Conservation (phyloP, 1,140 invertebrate species). For the Panagrolaimus sp. region DNA sequence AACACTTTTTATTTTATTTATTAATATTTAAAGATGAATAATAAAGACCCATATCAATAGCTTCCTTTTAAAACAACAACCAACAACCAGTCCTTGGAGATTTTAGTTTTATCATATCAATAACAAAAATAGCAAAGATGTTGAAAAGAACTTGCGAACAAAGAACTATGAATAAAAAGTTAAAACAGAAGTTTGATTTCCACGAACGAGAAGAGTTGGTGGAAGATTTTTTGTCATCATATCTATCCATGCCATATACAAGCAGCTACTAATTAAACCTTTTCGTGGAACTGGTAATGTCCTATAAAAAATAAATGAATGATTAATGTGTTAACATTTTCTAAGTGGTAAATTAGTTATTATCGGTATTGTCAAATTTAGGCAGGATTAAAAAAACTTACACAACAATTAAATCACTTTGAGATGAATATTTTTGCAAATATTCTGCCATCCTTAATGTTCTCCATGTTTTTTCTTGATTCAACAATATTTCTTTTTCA, state of each 20-base stretch:
- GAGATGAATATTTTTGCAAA: slow-evolving; percentile 32
- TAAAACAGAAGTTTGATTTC: slow-evolving; percentile 62
- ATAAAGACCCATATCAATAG: too few species aligned
- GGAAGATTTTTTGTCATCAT: slow-evolving; percentile 60
- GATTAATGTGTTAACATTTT: too few species aligned
- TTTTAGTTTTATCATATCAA: background rate
- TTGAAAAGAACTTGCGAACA: too few species aligned
- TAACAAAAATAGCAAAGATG: slow-evolving; percentile 1
- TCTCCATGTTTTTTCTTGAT: slow-evolving; percentile 39
- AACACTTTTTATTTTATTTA: too few species aligned
- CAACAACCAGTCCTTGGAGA: too few species aligned
- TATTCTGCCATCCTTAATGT: slow-evolving; percentile 39
- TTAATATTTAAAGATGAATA: too few species aligned
- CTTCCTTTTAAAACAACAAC: too few species aligned
- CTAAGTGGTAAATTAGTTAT: too few species aligned
- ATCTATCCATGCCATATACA: slow-evolving; percentile 62
- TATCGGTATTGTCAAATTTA: too few species aligned
- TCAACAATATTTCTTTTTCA: slow-evolving; percentile 25
- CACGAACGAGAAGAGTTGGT: slow-evolving; percentile 60
- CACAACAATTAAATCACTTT: slow-evolving; percentile 32
- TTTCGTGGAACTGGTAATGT: slow-evolving; percentile 61
- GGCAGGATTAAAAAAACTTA: background rate
- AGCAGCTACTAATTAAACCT: slow-evolving; percentile 58
- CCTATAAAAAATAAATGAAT: background rate
- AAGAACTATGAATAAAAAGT: slow-evolving; percentile 62